A percentile compares a stretch with the other conserved stretches of the same genome.
These are phyloP conservation scores for Anguilla marmorata DNA, from an alignment of 2,797 vertebrate genomes.

Conservation along the genomic window DNA sequence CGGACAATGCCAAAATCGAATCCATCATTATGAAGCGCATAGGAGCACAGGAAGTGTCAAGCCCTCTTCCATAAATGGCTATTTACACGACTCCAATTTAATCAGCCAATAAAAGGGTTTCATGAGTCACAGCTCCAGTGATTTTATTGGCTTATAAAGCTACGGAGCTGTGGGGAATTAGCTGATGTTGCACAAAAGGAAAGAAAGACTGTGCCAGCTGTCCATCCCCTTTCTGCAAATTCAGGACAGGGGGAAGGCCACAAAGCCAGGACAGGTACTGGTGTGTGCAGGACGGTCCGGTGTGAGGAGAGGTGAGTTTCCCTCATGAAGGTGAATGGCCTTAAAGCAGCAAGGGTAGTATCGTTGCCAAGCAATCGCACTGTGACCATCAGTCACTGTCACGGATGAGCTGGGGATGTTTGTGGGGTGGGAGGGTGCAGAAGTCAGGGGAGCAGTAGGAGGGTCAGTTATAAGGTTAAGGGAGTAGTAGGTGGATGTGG, in stretches of 20 bases:
- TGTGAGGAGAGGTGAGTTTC: not conserved
- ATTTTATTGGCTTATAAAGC: conserved; percentile 11
- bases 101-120: conserved; percentile 4
- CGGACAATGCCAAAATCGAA: conserved; percentile 13
- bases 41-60: not conserved
- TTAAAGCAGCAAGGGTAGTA: not conserved
- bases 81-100: conserved; percentile 5
- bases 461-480: not conserved
- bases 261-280: not conserved
- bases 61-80: not conserved
- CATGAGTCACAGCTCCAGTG: conserved; percentile 16
- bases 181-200: not conserved
- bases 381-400: not conserved
- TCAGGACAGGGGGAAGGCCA: not conserved
- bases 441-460: not conserved
- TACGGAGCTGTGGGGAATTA: conserved; percentile 3
- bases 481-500: not conserved
- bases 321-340: not conserved
- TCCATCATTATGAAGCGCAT: not conserved
- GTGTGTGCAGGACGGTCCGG: not conserved
- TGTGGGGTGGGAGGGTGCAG: not conserved
- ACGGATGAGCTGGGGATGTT: not conserved
- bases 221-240: not conserved
- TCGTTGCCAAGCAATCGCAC: not conserved
- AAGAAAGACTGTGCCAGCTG: not conserved